Conservation (phyloP, 2,113 vertebrate genomes). For the Motacilla tschutschensis region DNA sequence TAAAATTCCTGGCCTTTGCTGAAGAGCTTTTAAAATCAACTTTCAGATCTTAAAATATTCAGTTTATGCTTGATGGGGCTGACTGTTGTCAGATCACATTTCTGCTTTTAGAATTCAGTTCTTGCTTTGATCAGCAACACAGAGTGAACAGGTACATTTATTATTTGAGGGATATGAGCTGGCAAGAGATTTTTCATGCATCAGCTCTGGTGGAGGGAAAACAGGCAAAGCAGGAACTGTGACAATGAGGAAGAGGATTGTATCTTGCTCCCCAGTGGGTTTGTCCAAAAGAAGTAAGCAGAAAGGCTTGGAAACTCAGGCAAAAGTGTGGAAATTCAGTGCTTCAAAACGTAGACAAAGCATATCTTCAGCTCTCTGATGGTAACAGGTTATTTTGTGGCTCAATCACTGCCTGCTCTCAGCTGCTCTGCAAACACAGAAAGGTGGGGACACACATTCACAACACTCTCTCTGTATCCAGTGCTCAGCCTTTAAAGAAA, state of each 20-base stretch:
- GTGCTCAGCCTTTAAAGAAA: not conserved
- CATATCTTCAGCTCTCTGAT: not conserved
- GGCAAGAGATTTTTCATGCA: not conserved
- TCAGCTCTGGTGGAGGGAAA: not conserved
- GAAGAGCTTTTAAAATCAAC: not conserved
- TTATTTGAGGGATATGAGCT: not conserved
- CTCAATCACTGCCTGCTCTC: accelerated
- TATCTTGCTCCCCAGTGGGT: not conserved
- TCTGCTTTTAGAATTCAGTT: conserved; percentile 9
- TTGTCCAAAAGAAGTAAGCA: not conserved
- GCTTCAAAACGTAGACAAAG: not conserved
- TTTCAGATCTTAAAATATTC: conserved; percentile 12
- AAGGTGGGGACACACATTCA: not conserved
- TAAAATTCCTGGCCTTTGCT: not conserved
- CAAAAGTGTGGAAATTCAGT: not conserved
- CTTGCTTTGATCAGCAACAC: conserved; percentile 29
- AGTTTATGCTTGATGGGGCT: not conserved
- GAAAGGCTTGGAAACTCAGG: not conserved
- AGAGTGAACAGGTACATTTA: not conserved
- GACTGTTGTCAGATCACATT: not conserved
- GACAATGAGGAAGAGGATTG: not conserved
- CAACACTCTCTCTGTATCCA: not conserved
- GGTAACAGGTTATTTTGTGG: accelerated
- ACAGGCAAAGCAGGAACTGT: not conserved
- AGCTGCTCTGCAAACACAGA: not conserved